phyloP scores from a whole-genome alignment of 2,888 invertebrate genomes.

The Leptinotarsa tumamoca region DNA sequence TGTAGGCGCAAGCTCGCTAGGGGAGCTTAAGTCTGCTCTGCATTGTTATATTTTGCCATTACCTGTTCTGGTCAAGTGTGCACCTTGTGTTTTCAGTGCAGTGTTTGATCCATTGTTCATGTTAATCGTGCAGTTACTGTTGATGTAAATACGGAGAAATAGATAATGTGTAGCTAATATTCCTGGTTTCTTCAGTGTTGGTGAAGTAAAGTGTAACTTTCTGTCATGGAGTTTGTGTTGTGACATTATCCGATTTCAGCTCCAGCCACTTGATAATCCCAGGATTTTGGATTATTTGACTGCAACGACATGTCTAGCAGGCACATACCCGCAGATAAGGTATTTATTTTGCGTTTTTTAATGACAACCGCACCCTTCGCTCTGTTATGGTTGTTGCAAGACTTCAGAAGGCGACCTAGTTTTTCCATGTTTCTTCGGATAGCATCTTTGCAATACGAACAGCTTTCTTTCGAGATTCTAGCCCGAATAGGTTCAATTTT shows the following conservation, averaged over 20 bases:
- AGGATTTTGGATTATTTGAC: slow-evolving; percentile 45
- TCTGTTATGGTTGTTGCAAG: slow-evolving; percentile 51
- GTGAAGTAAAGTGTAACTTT: slow-evolving; percentile 47
- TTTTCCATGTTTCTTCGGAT: slow-evolving; percentile 47
- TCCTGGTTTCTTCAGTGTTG: slow-evolving; percentile 30
- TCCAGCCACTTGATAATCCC: slow-evolving; percentile 49
- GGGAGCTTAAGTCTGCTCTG: slow-evolving; percentile 48
- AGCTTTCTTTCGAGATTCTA: background rate
- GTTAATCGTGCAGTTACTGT: slow-evolving; percentile 40
- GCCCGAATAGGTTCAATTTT: no score
- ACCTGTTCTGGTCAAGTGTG: slow-evolving; percentile 42
- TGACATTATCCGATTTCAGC: slow-evolving; percentile 55
- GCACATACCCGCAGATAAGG: slow-evolving; percentile 88
- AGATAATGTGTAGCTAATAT: slow-evolving; percentile 48
- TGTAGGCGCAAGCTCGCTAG: slow-evolving; percentile 55
- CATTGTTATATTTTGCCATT: slow-evolving; percentile 55
- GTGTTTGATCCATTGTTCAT: slow-evolving; percentile 34
- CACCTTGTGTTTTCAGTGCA: slow-evolving; percentile 42
- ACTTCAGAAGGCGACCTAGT: slow-evolving; percentile 61
- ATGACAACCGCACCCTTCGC: slow-evolving; percentile 67
- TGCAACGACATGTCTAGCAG: slow-evolving; percentile 77
- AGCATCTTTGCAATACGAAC: slow-evolving; percentile 4
- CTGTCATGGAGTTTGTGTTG: slow-evolving; percentile 60
- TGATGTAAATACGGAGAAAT: slow-evolving; percentile 29
- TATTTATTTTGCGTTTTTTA: slow-evolving; percentile 62